These are phyloP conservation scores for Andrena camellia DNA, from an alignment of 2,888 invertebrate species.

Conservation along the genomic window DNA sequence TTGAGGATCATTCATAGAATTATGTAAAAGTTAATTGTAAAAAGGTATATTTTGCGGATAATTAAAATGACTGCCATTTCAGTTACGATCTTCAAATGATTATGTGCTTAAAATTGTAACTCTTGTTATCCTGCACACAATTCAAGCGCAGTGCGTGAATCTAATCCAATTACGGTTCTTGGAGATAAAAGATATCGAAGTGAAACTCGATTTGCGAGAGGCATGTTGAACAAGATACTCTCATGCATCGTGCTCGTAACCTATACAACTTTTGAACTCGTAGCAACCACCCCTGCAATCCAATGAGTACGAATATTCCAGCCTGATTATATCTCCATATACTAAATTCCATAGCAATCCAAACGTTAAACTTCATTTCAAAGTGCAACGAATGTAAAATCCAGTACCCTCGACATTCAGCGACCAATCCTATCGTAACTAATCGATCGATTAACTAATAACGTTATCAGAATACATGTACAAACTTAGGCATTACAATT, in stretches of 20 bases:
- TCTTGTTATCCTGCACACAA: too few relatives aligned
- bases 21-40: too few relatives aligned
- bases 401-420: not conserved
- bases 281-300: constrained; percentile 13
- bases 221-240: not conserved
- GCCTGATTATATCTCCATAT: not conserved
- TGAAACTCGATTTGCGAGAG: too few relatives aligned
- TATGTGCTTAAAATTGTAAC: not conserved
- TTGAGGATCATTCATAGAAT: too few relatives aligned
- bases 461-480: not conserved
- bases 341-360: not conserved
- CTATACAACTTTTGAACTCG: constrained; percentile 17
- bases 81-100: too few relatives aligned
- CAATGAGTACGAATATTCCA: not conserved
- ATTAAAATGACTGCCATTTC: too few relatives aligned
- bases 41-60: too few relatives aligned
- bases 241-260: constrained; percentile 8
- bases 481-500: too few relatives aligned
- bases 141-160: not conserved
- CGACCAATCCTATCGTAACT: not conserved
- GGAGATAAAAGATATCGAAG: constrained; percentile 3
- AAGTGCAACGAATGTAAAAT: not conserved
- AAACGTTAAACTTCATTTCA: not conserved
- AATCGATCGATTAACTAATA: not conserved
- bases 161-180: constrained; percentile 12